Percentiles rank a stretch among this genome's conserved stretches.
These are phyloP conservation scores for Takifugu ocellatus DNA, from an alignment of 2,797 vertebrate genomes.

Conservation along the genomic window DNA sequence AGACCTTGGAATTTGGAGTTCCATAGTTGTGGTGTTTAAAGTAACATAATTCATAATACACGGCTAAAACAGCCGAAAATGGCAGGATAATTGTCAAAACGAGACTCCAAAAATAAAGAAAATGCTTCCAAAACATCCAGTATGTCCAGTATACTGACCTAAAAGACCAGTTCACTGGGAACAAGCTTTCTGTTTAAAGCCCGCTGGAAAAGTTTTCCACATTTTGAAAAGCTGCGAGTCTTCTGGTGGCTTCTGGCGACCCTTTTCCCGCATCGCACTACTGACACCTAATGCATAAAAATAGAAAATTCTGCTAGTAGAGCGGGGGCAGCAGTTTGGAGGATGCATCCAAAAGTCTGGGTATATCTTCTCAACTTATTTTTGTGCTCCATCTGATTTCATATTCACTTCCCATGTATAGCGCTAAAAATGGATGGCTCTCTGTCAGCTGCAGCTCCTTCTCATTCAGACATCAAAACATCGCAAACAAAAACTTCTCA, in stretches of 20 bases:
- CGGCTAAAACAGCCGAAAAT: constrained; percentile 4
- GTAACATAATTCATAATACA: too few relatives aligned
- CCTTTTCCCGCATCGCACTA: constrained; percentile 55
- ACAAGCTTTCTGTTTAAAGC: constrained; percentile 11
- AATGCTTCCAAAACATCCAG: background rate
- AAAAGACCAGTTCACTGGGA: constrained; percentile 1
- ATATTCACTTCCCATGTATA: constrained; percentile 29
- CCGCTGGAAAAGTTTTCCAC: constrained; percentile 14
- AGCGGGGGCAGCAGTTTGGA: constrained; percentile 13
- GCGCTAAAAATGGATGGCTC: constrained; percentile 47
- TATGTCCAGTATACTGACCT: background rate
- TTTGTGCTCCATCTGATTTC: constrained; percentile 25
- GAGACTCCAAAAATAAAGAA: background rate
- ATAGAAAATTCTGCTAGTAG: constrained; percentile 31
- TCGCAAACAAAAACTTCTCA: constrained; percentile 4
- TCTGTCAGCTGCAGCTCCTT: constrained; percentile 13
- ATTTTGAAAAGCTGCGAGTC: constrained; percentile 12
- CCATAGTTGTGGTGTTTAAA: too few relatives aligned
- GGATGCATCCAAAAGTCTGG: constrained; percentile 21
- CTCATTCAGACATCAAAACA: constrained; percentile 25
- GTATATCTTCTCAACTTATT: constrained; percentile 22
- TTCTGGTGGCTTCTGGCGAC: constrained; percentile 14
- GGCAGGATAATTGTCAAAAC: constrained; percentile 41
- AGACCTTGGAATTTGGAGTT: too few relatives aligned
- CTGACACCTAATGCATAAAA: constrained; percentile 67